Evolutionary conservation across 2,113 vertebrate species (phyloP).

Genomic region (Percopsis transmontana): DNA sequence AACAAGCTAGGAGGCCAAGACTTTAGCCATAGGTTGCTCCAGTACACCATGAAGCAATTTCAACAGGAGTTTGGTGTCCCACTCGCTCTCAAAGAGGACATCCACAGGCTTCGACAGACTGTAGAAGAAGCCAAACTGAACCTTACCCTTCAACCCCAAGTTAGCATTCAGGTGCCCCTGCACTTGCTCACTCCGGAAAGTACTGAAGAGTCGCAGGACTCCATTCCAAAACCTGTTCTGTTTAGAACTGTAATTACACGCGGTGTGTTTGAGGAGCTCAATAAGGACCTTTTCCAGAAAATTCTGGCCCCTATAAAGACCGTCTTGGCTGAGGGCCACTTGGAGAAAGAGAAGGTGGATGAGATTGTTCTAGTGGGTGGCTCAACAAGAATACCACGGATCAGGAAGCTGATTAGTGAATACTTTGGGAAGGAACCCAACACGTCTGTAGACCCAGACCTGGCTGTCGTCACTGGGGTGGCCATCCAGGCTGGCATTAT

Average conservation of each 20-base stretch:
- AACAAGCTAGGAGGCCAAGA: slow-evolving; percentile 98
- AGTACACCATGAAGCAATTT: slow-evolving; percentile 82
- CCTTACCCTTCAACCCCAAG: slow-evolving; percentile 82
- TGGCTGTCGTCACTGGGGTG: slow-evolving; percentile 93
- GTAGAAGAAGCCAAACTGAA: slow-evolving; percentile 93
- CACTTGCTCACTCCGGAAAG: slow-evolving; percentile 56
- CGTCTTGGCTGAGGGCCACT: slow-evolving; percentile 86
- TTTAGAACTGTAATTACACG: slow-evolving; percentile 84
- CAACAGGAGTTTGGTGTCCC: slow-evolving; percentile 79
- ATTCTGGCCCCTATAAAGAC: slow-evolving; percentile 88
- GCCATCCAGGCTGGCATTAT: slow-evolving; percentile 96
- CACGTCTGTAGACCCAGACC: slow-evolving; percentile 92
- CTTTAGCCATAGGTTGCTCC: slow-evolving; percentile 93
- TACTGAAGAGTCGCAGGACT: background rate
- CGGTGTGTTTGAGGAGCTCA: slow-evolving; percentile 88
- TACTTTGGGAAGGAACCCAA: slow-evolving; percentile 96
- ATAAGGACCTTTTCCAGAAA: slow-evolving; percentile 94
- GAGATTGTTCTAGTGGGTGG: slow-evolving; percentile 95
- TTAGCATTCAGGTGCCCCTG: slow-evolving; percentile 75
- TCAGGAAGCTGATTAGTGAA: slow-evolving; percentile 87
- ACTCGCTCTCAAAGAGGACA: slow-evolving; percentile 87
- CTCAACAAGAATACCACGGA: slow-evolving; percentile 93
- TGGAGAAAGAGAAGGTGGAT: slow-evolving; percentile 86
- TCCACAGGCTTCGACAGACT: slow-evolving; percentile 87
- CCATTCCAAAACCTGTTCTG: slow-evolving; percentile 56